Base-by-base conservation (phyloP, 2,888 invertebrate genomes). In the Phania funesta region DNA sequence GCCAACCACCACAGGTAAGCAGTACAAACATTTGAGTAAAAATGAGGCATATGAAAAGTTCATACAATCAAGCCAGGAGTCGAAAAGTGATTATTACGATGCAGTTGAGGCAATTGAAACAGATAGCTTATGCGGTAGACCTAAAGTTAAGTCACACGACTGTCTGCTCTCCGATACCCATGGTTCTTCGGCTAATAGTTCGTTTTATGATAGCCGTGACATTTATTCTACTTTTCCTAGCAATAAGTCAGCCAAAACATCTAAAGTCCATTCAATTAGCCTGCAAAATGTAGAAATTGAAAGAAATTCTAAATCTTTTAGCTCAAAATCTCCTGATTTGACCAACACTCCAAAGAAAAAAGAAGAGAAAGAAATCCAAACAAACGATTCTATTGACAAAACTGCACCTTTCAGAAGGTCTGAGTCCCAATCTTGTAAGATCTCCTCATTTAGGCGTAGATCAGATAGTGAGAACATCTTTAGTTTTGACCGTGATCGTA, bases 401-500 rank as follows among this genome's bases (percentile, higher is more conserved):
- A 88, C 88, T 2, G 86, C 85, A 0, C 87, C 88, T 5, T 85
- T 89, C 4, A 82, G 84, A 32, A 87, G 86, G 24, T 84, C 85
- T 0, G 89, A 89, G 38, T 89, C 89, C 0, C 90, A 91, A 38
- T 88, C 87, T 0, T 88, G 89, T 22, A 91, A 90, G 84, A 89
- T 89, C n/a, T 87, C 88, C 0, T 88, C 89, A 0, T 93, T 92
- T 86, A 93, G 94, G 22, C 93, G 94, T 5, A 93, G 94, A 16
- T 94, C 95, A 52, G 95, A 95, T n/a, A 93, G 90, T 80, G 93
- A 93, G 82, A 93, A 95, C 84, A 94, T 95, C 6, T 95, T 95
- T 86, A 95, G 95, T 89, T 95, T 95, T 85, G 95, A 95, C 87
- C 94, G 95, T 87, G 95, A 95, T 84, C 93, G 94, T 86, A 95